Conservation (phyloP, 2,888 invertebrate genomes). For the Chrysomela aeneicollis region DNA sequence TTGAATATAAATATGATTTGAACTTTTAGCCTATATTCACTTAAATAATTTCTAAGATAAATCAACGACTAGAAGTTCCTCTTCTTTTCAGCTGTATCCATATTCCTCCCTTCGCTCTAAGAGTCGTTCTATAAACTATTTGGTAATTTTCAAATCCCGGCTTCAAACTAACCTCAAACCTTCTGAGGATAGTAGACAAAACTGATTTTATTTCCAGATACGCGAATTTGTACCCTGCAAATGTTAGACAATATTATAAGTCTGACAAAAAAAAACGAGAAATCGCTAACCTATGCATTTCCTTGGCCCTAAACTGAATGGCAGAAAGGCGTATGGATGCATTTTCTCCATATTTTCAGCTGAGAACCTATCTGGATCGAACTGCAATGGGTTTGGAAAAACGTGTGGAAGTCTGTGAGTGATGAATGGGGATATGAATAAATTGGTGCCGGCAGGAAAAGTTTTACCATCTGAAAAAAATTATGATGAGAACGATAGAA, state of each 20-base stretch:
- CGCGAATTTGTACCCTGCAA: not conserved
- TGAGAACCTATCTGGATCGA: constrained; percentile 67
- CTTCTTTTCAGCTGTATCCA: constrained; percentile 64
- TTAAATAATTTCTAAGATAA: not conserved
- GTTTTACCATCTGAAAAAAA: constrained; percentile 58
- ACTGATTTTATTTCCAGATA: constrained; percentile 65
- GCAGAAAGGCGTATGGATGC: constrained; percentile 67
- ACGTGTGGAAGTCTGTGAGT: constrained; percentile 67
- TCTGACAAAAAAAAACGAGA: not conserved
- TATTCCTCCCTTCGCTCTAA: constrained; percentile 67
- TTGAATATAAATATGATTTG: too few relatives aligned
- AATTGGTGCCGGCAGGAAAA: constrained; percentile 65
- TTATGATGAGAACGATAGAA: not conserved
- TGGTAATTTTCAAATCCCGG: constrained; percentile 63
- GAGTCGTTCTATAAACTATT: constrained; percentile 65
- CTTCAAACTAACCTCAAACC: constrained; percentile 63
- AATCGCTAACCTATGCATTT: constrained; percentile 62
- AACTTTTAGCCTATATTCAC: not conserved
- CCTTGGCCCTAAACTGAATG: constrained; percentile 69
- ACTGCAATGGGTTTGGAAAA: constrained; percentile 66
- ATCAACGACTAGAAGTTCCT: not conserved
- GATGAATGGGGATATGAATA: constrained; percentile 65
- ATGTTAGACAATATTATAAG: too few relatives aligned
- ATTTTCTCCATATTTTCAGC: constrained; percentile 62
- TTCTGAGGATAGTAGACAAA: constrained; percentile 64